Percentiles rank a stretch among this genome's conserved stretches.
These are phyloP conservation scores for Schrankia costaestrigalis DNA, from an alignment of 2,888 invertebrate species.

Conservation along the genomic window DNA sequence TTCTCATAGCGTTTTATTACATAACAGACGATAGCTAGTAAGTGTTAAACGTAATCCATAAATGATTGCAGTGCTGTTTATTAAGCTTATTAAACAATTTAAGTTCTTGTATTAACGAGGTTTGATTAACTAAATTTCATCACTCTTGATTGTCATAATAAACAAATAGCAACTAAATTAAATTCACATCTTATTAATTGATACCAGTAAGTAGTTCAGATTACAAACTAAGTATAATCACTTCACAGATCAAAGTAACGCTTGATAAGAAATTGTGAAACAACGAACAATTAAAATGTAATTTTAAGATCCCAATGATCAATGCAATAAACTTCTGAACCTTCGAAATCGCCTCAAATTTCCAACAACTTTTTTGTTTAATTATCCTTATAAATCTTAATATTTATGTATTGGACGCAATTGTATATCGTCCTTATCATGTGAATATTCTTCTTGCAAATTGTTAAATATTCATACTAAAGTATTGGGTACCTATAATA, in stretches of 20 bases:
- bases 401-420: constrained; percentile 18
- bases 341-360: constrained; percentile 24
- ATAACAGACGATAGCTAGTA: constrained; percentile 78
- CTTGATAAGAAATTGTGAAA: constrained; percentile 49
- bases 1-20: constrained; percentile 81
- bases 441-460: constrained; percentile 20
- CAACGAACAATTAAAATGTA: constrained; percentile 66
- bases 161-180: constrained; percentile 19
- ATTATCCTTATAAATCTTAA: constrained; percentile 13
- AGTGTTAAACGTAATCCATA: constrained; percentile 76
- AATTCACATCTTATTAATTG: constrained; percentile 15
- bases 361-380: too few species aligned
- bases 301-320: constrained; percentile 40
- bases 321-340: constrained; percentile 22
- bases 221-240: constrained; percentile 24
- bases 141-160: constrained; percentile 27
- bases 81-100: constrained; percentile 55
- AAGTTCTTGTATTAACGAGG: constrained; percentile 31
- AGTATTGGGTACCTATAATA: constrained; percentile 14
- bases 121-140: constrained; percentile 24
- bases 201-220: constrained; percentile 22
- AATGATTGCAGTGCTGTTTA: constrained; percentile 61
- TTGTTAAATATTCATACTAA: constrained; percentile 17
- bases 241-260: constrained; percentile 37
- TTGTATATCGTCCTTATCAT: constrained; percentile 19